Conservation (phyloP, 2,797 vertebrate genomes). For the Lithobates sylvaticus region DNA sequence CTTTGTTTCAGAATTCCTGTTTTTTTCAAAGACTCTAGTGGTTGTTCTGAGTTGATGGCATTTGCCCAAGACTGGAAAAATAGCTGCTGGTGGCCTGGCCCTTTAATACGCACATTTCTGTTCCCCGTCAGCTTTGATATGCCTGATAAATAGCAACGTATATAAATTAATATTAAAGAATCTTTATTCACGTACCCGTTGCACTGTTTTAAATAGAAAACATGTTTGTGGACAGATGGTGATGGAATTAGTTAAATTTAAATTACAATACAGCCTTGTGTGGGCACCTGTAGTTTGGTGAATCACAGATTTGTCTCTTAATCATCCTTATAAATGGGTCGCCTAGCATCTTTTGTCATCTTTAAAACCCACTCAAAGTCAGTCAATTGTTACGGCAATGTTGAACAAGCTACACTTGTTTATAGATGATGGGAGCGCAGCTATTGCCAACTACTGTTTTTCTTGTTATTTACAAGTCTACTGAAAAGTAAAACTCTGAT, state of each 20-base stretch:
- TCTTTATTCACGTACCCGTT: conserved; percentile 33
- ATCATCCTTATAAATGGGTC: conserved; percentile 51
- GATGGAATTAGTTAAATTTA: conserved; percentile 56
- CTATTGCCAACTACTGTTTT: not conserved
- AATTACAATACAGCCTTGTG: conserved; percentile 51
- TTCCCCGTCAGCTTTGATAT: not conserved
- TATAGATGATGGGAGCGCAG: not conserved
- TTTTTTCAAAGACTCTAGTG: not conserved
- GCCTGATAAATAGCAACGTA: not conserved
- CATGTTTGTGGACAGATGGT: conserved; percentile 57
- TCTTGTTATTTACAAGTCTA: not conserved
- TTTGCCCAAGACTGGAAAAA: not conserved
- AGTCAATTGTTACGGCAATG: conserved; percentile 40
- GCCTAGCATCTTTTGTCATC: conserved; percentile 42
- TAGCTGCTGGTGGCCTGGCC: not conserved
- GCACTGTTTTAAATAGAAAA: conserved; percentile 33
- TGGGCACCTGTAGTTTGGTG: conserved; percentile 59
- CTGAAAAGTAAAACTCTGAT: not conserved
- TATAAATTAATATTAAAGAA: conserved; percentile 38
- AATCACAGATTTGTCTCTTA: conserved; percentile 56
- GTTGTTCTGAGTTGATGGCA: not conserved
- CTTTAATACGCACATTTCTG: not conserved
- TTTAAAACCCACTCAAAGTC: conserved; percentile 55
- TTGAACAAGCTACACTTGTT: conserved; percentile 23
- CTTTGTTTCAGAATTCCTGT: not conserved